Conservation (phyloP, 2,888 invertebrate genomes). For the Cephalotes varians region DNA sequence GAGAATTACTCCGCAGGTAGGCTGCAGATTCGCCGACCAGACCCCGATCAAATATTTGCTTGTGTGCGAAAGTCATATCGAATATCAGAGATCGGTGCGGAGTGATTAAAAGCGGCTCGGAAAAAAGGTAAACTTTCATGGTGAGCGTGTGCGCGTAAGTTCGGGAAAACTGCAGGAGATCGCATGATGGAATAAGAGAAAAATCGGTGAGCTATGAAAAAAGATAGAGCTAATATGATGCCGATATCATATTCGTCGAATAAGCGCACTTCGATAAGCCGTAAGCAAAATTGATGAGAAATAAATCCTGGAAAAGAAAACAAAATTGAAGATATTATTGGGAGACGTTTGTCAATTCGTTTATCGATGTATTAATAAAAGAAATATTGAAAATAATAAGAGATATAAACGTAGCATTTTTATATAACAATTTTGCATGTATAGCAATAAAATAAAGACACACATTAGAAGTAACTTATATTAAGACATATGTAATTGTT, state of each 20-base stretch:
- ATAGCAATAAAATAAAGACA: not conserved
- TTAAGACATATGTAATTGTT: not conserved
- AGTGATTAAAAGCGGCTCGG: slow-evolving; percentile 39
- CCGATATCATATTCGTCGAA: slow-evolving; percentile 15
- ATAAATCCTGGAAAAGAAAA: not conserved
- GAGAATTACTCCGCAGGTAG: slow-evolving; percentile 28
- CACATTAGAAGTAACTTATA: not conserved
- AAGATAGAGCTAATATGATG: slow-evolving; percentile 14
- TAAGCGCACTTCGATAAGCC: not conserved
- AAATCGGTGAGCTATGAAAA: slow-evolving; percentile 19
- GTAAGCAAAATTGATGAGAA: slow-evolving; percentile 10
- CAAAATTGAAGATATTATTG: not conserved
- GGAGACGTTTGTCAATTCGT: not conserved
- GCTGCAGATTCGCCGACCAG: slow-evolving; percentile 34
- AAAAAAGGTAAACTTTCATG: not conserved
- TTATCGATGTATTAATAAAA: not conserved
- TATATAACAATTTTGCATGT: not conserved
- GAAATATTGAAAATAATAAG: not conserved
- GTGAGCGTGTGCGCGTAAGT: not conserved
- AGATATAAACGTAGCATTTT: not conserved
- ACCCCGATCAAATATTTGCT: slow-evolving; percentile 51
- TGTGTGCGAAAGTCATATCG: slow-evolving; percentile 47
- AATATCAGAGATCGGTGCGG: slow-evolving; percentile 30
- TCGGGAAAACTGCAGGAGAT: slow-evolving; percentile 7
- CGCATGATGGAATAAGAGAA: slow-evolving; percentile 25